Conservation (phyloP, 2,888 invertebrate genomes). For the Mythimna pallens region DNA sequence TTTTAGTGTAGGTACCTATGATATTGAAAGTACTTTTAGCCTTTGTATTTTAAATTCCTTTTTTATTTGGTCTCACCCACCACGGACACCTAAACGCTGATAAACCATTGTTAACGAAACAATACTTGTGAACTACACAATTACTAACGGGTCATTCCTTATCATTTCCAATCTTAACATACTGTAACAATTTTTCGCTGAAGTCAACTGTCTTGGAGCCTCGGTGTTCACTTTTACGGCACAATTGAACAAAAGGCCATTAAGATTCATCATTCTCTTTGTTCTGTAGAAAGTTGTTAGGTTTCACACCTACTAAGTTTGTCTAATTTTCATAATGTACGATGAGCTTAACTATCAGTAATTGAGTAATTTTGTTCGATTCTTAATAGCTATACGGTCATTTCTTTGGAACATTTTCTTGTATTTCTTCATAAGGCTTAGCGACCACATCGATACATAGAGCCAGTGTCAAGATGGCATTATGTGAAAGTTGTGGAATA, state of each 20-base stretch:
- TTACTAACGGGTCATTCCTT: constrained; percentile 56
- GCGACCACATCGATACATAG: no score
- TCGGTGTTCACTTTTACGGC: constrained; percentile 42
- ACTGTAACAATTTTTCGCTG: constrained; percentile 53
- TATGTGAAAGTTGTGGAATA: no score
- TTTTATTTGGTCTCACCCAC: background rate
- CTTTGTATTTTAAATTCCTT: background rate
- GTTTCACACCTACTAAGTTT: constrained; percentile 61
- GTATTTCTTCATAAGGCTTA: no score
- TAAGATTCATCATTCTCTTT: constrained; percentile 68
- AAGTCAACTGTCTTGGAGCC: constrained; percentile 18
- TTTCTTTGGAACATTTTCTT: background rate
- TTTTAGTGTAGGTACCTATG: background rate
- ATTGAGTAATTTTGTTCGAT: constrained; percentile 24
- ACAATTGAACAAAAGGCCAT: constrained; percentile 69
- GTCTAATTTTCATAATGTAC: constrained; percentile 51
- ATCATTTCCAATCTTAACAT: constrained; percentile 59
- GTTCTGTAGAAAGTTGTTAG: constrained; percentile 73
- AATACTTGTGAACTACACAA: constrained; percentile 56
- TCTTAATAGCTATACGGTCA: no score
- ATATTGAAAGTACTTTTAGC: constrained; percentile 1
- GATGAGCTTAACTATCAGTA: constrained; percentile 37
- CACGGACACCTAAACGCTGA: constrained; percentile 37
- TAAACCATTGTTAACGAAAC: constrained; percentile 53
- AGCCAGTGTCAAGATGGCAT: no score